A percentile compares a stretch with the other conserved stretches of the same genome.
phyloP scores from a whole-genome alignment of 2,888 invertebrate genomes.

The Acheta domesticus region DNA sequence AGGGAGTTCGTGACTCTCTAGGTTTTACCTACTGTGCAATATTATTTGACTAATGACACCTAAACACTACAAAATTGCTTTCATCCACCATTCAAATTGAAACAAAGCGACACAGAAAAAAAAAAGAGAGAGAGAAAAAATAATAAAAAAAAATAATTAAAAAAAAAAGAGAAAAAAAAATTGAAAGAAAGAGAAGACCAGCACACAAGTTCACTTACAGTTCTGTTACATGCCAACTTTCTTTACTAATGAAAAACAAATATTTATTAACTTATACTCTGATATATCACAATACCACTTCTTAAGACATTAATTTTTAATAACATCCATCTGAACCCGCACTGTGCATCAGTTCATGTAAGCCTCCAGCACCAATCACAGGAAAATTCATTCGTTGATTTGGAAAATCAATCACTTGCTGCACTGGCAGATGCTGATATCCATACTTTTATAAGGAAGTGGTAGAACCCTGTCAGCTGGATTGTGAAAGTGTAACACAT shows the following conservation, averaged over 20 bases:
- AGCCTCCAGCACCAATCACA: slow-evolving; percentile 18
- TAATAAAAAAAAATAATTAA: slow-evolving; percentile 21
- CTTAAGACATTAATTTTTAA: not conserved
- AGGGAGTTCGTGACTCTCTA: slow-evolving; percentile 18
- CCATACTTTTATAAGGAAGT: not conserved
- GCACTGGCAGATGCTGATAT: slow-evolving; percentile 4
- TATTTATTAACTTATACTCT: slow-evolving; percentile 21
- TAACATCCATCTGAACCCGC: slow-evolving; percentile 1
- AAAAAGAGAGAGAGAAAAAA: not conserved
- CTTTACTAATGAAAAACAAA: slow-evolving; percentile 20
- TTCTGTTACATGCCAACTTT: not conserved
- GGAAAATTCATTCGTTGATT: not conserved
- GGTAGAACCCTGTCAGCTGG: slow-evolving; percentile 7
- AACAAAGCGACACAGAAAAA: slow-evolving; percentile 25
- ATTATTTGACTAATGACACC: slow-evolving; percentile 25
- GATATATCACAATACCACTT: slow-evolving; percentile 18
- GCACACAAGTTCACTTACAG: not conserved
- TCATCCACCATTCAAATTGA: slow-evolving; percentile 22
- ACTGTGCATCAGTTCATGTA: slow-evolving; percentile 2
- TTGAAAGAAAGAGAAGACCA: not conserved
- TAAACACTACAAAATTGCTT: slow-evolving; percentile 28
- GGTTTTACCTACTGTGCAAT: slow-evolving; percentile 28
- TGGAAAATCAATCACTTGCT: slow-evolving; percentile 9
- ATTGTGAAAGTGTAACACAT: not conserved
- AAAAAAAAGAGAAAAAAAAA: slow-evolving; percentile 19